Base-by-base conservation (phyloP, 2,113 vertebrate species). In the Panthera uncia region DNA sequence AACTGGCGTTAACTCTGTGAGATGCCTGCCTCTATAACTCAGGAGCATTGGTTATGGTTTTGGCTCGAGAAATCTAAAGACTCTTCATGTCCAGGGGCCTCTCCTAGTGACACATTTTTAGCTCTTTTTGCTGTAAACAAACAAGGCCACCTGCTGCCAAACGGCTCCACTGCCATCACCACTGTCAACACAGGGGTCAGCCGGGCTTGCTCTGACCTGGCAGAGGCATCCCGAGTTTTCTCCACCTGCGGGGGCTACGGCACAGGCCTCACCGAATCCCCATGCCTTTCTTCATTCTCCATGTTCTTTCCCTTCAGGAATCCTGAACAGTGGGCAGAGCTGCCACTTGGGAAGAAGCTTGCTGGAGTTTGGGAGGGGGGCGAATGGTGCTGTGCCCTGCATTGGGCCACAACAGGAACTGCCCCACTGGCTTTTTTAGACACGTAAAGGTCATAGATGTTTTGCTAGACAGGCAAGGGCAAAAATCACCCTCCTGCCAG, bases 111-210 rank as follows among this genome's bases (percentile, higher is more conserved):
- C 38, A 21, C 38, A 65, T 14, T 52, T 86, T 48, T 38, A 78
- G 71, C 76, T 91, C 81, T 71, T 71, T 86, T 14, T 74, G 80
- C 38, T 96, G 81, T 81, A 41, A 98, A 76, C n/a, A 48, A 52
- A 73, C 57, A 38, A 50, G 80, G 69, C 55, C 13, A 2, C 63
- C 57, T 41, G 50, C 48, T 79, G 69, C 74, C 73, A 66, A 50
- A 15, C 25, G 36, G 18, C 84, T 50, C 91, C 4, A 0, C 45
- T 11, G 61, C 61, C 38, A 6, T 31, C 0, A 5, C 14, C 50
- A 9, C 50, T 57, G n/a, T 19, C 23, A 57, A 7, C 10, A 18
- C 45, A 33, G 76, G 15, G 15, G 19, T n/a, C 78, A 65, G 21
- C 31, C 12, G 45, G 89, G 57, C 50, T 74, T 48, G 55, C 63